Evolutionary conservation across 2,888 invertebrate species (phyloP), one percentile per base, ranked within the genome.

Genomic region (Drosophila aldrichi): DNA sequence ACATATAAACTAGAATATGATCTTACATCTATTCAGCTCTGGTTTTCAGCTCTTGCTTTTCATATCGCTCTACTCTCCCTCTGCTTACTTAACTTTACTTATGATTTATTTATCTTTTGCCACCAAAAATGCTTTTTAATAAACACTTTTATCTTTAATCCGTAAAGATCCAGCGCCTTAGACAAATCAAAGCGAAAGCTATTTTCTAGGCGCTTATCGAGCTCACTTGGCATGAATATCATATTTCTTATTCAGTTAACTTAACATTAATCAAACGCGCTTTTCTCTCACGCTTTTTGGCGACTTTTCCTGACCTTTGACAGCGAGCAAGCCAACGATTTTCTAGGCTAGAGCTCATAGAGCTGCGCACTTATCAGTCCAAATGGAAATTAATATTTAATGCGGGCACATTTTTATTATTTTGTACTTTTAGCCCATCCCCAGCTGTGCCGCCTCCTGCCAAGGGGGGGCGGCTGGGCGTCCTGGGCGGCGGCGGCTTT

Each of bases 351-450:
- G 61, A 51, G 40, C 48, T 41, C 54, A 55, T 69, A 56, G 72
- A 66, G 55, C 65, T 71, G 65, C 22, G 67, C 68, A 66, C 82
- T 89, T 85, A 88, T 89, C 84, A 85, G 79, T 88, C 70, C 61
- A 88, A 85, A 89, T 84, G 88, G 89, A 84, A 89, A 85, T 85
- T 84, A 85, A 85, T 89, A 89, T 85, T 85, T 85, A 85, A 85
- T 85, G 74, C 65, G 69, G 72, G 67, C 85, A 84, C 85, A 84
- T 84, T 87, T 86, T 86, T 76, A 70, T 67, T 57, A 76, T 79
- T 67, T 75, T 61, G 38, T 65, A 44, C 55, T 40, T 44, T 52
- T 32, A 25, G 6, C 43, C 51, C 10, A 48, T 32, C 41, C 32
- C 20, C 20, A n/a, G 22, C 9, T 7, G 29, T 8, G 34, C 18